phyloP scores from a whole-genome alignment of 1,140 invertebrate species.

The Eriosoma lanigerum region DNA sequence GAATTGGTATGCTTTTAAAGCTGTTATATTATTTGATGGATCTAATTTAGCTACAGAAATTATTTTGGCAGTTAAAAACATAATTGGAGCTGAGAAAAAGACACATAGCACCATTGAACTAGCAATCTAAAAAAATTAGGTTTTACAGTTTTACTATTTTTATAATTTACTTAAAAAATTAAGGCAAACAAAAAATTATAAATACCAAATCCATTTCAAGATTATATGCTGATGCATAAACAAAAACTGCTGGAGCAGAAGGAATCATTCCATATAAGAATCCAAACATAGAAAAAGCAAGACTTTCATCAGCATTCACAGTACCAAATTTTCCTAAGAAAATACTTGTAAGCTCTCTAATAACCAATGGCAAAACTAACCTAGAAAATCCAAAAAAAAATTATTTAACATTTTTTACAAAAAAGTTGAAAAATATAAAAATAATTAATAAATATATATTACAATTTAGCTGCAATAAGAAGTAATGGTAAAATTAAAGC shows the following conservation, averaged over 20 bases:
- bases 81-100: conserved; percentile 88
- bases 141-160: too few species aligned
- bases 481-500: conserved; percentile 80
- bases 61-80: conserved; percentile 94
- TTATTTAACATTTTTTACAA: background rate
- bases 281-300: conserved; percentile 84
- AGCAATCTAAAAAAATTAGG: conserved; percentile 69
- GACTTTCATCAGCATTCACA: conserved; percentile 65
- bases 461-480: conserved; percentile 87
- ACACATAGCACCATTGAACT: conserved; percentile 91
- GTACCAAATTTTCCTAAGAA: conserved; percentile 58
- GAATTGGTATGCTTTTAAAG: conserved; percentile 78
- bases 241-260: conserved; percentile 90
- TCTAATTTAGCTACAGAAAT: conserved; percentile 72
- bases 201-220: conserved; percentile 82
- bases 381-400: conserved; percentile 61
- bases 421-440: background rate
- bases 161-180: conserved; percentile 28
- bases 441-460: conserved; percentile 59
- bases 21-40: conserved; percentile 70
- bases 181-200: conserved; percentile 45
- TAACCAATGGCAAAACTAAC: conserved; percentile 81
- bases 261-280: conserved; percentile 97
- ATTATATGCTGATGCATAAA: conserved; percentile 87
- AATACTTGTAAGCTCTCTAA: conserved; percentile 79